Evolutionary conservation across 2,888 invertebrate species (phyloP), one percentile per base, ranked within the genome.

Genomic region (Drepana falcataria): DNA sequence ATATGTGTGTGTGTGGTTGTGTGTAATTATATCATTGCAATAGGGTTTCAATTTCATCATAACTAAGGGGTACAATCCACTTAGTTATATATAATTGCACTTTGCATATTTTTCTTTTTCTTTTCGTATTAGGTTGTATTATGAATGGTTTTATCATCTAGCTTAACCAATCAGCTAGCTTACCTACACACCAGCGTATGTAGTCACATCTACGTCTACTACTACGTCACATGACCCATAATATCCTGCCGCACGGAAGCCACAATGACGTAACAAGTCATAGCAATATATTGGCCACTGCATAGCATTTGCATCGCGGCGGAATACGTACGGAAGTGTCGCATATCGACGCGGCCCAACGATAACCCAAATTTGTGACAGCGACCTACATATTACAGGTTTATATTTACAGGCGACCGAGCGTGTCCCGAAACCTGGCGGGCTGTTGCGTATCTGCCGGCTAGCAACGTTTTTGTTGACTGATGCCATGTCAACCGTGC

Each of bases 321-420:
- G 74, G 78, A 21, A 21, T 21, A 21, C 21, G 21, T 69, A 71
- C 80, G 85, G 87, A 87, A 86, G 83, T 79, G 83, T 85, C 83
- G 81, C 83, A 83, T 87, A 88, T 88, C 86, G 86, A 87, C 82
- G 82, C 83, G 87, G 75, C 79, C 79, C 69, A 80, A 83, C 83
- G 87, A 87, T 89, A 89, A 89, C 90, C 89, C 85, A 88, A 88
- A 90, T 90, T 79, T 85, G 81, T 80, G 83, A 79, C 75, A 75
- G 76, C 87, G 88, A 87, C 89, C 89, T 86, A 90, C 84, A 88
- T 88, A 86, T 82, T 79, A 85, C 72, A 69, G 72, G 68, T 75
- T 81, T 48, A 75, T 75, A 79, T 83, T 79, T 75, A 84, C 76
- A 79, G 79, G 73, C 78, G 71, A 77, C 65, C 75, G 75, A 73